Evolutionary conservation across 2,888 invertebrate genomes (phyloP), one percentile per base, ranked within the genome.

Genomic region (Unio delphinus): DNA sequence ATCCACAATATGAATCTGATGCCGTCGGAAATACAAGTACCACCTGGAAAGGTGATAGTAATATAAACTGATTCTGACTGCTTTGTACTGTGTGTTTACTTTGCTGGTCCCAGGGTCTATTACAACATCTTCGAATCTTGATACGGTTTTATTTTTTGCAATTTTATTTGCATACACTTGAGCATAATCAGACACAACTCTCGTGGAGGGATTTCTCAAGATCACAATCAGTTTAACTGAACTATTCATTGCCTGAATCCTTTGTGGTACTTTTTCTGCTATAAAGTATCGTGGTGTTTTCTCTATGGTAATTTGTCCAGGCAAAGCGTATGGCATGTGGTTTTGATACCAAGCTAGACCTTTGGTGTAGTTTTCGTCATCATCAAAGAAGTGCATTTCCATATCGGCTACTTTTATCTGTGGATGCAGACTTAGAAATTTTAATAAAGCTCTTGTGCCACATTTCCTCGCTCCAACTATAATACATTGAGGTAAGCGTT

Each of bases 271-370:
- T 93, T 96, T 95, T 20, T 96, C 95, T 69, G 96, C 96, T 62
- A 98, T 96, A 91, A 99, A 99, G 91, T 99, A 99, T 86, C 97
- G 96, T 7, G 99, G 99, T 84, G 97, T 98, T 91, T 99, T 99
- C 91, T 99, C 99, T 83, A 98, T 95, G 69, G 97, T 97, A 81
- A 98, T 94, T 90, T 98, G 97, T 61, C 95, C 95, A 76, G 94
- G 93, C 90, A 95, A 95, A 1, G 97, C 96, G 86, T 95, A 94
- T 18, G 98, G 98, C 97, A 98, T 98, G 89, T 96, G 95, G 61
- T 85, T 82, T 30, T 85, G 76, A 75, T 99, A 99, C 98, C 98
- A 99, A 74, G 98, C 96, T 72, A 97, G 92, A 0, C 99, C 99
- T 78, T 94, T 93, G 67, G 94, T 93, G 90, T 97, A 99, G 90